Base-by-base conservation (phyloP, 2,888 invertebrate genomes). In the Charanyca ferruginea region DNA sequence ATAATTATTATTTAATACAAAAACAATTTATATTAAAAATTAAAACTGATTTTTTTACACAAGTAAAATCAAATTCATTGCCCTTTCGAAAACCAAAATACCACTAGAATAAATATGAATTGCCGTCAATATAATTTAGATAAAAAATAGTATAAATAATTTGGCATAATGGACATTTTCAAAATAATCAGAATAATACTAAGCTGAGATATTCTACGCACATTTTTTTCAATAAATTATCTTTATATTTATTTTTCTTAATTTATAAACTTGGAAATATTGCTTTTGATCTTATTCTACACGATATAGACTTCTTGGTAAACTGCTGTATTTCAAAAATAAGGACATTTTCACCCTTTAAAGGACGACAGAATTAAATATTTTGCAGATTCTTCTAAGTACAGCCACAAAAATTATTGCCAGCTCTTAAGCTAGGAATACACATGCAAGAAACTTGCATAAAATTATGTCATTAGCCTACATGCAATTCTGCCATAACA, bases 241-340 rank as follows among this genome's bases (percentile, higher is more conserved):
- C 28, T 65, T 51, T 55, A 67, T 48, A 66, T 41, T 72, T 23
- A 55, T 59, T 61, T 65, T 63, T 64, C 83, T 70, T 80, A 81
- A 71, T 74, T 75, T 72, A 75, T 55, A 75, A 77, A 67, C 61
- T 67, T 77, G 78, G 81, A 73, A 80, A 80, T 81, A 81, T 81
- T 81, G 81, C 81, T 83, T 80, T 76, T 20, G 38, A 52, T 69
- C 70, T 78, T 83, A 81, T 62, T 58, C 79, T 83, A 79, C 63
- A 67, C 49, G 66, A 71, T 73, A 61, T 72, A 67, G 47, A 66
- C 48, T 78, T 73, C 73, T 77, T 71, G 70, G 59, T 68, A 61
- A 52, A 35, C 63, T 62, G 64, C 51, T 65, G 54, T 74, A 62
- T 61, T 61, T 54, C 18, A 61, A 77, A 73, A 67, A 72, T 63